Conservation (phyloP, 2,888 invertebrate species). For the Platycheirus rosarum region DNA sequence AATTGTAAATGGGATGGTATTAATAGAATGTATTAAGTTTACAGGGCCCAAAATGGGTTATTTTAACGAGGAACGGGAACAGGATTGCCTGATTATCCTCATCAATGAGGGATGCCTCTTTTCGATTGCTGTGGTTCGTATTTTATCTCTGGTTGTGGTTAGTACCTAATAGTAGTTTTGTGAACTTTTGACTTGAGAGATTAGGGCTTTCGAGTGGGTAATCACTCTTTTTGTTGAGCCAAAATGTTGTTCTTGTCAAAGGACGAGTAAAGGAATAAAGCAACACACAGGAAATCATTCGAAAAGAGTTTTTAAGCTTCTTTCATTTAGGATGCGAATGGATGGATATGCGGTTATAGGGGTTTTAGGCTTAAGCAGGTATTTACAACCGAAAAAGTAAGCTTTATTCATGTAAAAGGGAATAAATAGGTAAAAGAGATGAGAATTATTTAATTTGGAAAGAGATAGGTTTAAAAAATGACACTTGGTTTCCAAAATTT, state of each 20-base stretch:
- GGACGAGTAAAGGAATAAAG: constrained; percentile 23
- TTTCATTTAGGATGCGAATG: not conserved
- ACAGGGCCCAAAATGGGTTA: constrained; percentile 23
- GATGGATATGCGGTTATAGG: constrained; percentile 48
- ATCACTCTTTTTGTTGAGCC: constrained; percentile 58
- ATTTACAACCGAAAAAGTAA: not conserved
- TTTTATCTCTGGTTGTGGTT: constrained; percentile 50
- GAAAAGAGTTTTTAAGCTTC: constrained; percentile 24
- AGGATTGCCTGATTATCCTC: constrained; percentile 63
- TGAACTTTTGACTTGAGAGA: constrained; percentile 67
- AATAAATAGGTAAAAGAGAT: constrained; percentile 1
- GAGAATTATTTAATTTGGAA: constrained; percentile 2
- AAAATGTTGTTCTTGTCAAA: constrained; percentile 39
- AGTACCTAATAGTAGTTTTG: constrained; percentile 62
- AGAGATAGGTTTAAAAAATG: not conserved
- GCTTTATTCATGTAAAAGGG: constrained; percentile 15
- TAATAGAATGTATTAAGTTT: constrained; percentile 68
- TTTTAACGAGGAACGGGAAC: constrained; percentile 17
- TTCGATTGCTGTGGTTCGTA: constrained; percentile 52
- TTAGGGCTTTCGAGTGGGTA: constrained; percentile 62
- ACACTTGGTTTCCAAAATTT: no score
- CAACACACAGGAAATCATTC: constrained; percentile 1
- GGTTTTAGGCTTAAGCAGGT: constrained; percentile 35
- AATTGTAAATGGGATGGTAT: constrained; percentile 56
- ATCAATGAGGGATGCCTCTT: constrained; percentile 40